Conservation (phyloP, 2,888 invertebrate species). For the Heliconius erato region DNA sequence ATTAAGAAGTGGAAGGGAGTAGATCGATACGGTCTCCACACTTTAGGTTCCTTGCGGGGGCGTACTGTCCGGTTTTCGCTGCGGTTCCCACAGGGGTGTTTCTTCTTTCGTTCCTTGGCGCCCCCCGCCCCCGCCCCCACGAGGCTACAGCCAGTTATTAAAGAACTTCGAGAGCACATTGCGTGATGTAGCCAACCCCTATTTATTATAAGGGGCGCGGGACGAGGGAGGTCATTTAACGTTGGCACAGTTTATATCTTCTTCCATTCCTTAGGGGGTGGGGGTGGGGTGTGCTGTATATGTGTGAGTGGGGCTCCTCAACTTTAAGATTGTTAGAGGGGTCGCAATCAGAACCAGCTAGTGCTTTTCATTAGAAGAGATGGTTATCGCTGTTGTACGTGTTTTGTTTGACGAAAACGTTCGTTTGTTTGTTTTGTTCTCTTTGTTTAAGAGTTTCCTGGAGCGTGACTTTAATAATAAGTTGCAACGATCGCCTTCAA, state of each 20-base stretch:
- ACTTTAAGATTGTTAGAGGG: slow-evolving; percentile 84
- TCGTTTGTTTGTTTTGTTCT: slow-evolving; percentile 66
- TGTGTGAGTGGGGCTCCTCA: slow-evolving; percentile 74
- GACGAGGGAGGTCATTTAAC: slow-evolving; percentile 58
- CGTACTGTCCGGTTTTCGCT: slow-evolving; percentile 61
- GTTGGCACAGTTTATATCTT: slow-evolving; percentile 68
- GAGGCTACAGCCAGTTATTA: slow-evolving; percentile 61
- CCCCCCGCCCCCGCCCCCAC: slow-evolving; percentile 55
- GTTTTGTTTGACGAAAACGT: slow-evolving; percentile 74
- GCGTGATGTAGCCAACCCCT: slow-evolving; percentile 55
- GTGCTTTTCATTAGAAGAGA: slow-evolving; percentile 83
- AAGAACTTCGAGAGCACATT: slow-evolving; percentile 70
- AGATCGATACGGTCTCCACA: slow-evolving; percentile 77
- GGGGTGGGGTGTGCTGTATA: slow-evolving; percentile 60
- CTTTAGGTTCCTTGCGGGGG: slow-evolving; percentile 73
- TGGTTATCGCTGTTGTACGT: slow-evolving; percentile 77
- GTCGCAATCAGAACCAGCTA: slow-evolving; percentile 81
- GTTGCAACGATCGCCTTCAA: slow-evolving; percentile 10
- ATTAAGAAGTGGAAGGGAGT: slow-evolving; percentile 78
- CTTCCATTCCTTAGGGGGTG: slow-evolving; percentile 70
- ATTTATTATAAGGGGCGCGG: slow-evolving; percentile 54
- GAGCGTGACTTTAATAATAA: slow-evolving; percentile 48
- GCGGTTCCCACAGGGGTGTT: slow-evolving; percentile 66
- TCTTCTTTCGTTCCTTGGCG: slow-evolving; percentile 82
- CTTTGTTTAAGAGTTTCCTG: slow-evolving; percentile 53